Evolutionary conservation across 2,888 invertebrate species (phyloP), one percentile per base, ranked within the genome.

Genomic region (Conchocele bisecta): DNA sequence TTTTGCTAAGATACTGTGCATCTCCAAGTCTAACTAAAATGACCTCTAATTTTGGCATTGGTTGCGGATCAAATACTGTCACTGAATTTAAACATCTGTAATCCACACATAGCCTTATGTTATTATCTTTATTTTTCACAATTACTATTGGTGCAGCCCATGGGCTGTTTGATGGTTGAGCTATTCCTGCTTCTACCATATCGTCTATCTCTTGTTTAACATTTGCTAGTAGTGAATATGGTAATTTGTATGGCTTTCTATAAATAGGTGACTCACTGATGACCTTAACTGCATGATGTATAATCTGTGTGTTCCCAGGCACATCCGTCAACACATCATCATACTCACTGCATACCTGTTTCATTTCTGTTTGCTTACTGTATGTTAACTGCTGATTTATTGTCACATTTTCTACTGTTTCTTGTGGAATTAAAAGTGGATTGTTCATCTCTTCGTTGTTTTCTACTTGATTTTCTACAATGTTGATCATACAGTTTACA

Each of bases 41-140:
- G 26, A 58, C 42, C 15, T 67, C 60, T 13, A 67, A 13, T 29
- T 31, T 61, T 17, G 41, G 46, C 64, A 59, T 64, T 2, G 61
- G 61, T 20, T 57, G 33, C 2, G 69, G 46, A 17, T 70, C 69
- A 70, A 64, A 70, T 15, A 71, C 17, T 13, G 67, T 60, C 7
- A 46, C 37, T 15, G 54, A 39, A 39, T 71, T 57, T 24, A 72
- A 58, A 17, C 66, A 56, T 42, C 70, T 42, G 15, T 73, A 73
- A 53, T 78, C 75, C 11, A 35, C 57, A 59, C 64, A 71, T n/a
- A 70, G 44, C 13, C 53, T 37, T 3, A 59, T 22, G 6, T 17
- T 39, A 15, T 37, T 31, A 28, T 67, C 59, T 15, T 67, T 54
- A 41, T 67, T 56, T 3, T 33, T 29, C 15, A 60, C 48, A 22